Conservation (phyloP, 2,113 vertebrate genomes). For the Scatophagus argus region DNA sequence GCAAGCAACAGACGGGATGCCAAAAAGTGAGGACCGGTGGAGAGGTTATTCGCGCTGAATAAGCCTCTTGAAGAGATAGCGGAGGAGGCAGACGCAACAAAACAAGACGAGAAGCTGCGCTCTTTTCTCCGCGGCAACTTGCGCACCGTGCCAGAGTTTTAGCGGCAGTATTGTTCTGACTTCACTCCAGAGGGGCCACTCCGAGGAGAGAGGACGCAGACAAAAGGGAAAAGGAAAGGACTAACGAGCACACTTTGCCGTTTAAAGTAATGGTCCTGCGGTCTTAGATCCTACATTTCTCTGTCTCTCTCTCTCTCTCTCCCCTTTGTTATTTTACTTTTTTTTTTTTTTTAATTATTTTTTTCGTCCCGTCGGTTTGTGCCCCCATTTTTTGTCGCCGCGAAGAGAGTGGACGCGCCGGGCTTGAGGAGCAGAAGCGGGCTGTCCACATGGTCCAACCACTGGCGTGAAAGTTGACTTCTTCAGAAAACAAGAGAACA, state of each 20-base stretch:
- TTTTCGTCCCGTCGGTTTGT: constrained; percentile 71
- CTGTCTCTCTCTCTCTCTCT: constrained; percentile 62
- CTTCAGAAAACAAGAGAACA: constrained; percentile 87
- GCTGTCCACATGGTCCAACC: constrained; percentile 88
- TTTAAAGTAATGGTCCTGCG: constrained; percentile 80
- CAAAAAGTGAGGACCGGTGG: constrained; percentile 81
- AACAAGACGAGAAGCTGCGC: constrained; percentile 79
- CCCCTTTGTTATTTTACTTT: constrained; percentile 59
- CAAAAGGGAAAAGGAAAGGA: constrained; percentile 77
- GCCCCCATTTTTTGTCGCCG: constrained; percentile 76
- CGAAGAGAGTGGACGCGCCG: constrained; percentile 81
- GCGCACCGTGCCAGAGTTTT: constrained; percentile 83
- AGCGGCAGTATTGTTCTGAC: constrained; percentile 85
- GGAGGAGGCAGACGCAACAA: constrained; percentile 45
- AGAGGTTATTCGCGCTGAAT: constrained; percentile 72
- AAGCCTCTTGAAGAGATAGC: constrained; percentile 55
- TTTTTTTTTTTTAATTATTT: constrained; percentile 55
- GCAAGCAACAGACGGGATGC: constrained; percentile 85
- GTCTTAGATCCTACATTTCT: constrained; percentile 77
- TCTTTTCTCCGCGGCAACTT: constrained; percentile 81
- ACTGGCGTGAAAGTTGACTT: constrained; percentile 88
- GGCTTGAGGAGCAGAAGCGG: constrained; percentile 82
- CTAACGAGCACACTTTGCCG: constrained; percentile 81
- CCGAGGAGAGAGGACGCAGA: constrained; percentile 79
- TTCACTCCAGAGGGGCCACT: constrained; percentile 85